These are phyloP conservation scores for Stegana nigrithorax DNA, from an alignment of 2,888 invertebrate species.

Conservation along the genomic window DNA sequence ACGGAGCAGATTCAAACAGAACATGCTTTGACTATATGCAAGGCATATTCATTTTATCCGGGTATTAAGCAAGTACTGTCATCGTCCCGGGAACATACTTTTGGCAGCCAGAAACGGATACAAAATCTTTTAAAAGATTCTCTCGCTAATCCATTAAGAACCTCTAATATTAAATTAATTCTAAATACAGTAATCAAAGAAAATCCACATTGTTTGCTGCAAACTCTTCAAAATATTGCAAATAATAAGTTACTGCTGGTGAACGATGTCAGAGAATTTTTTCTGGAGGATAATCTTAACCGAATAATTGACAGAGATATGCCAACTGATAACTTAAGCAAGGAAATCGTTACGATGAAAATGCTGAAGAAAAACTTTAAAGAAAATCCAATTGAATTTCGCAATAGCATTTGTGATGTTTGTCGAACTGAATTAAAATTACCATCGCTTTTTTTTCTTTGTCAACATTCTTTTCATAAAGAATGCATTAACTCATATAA, in stretches of 20 bases:
- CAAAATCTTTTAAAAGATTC: too few relatives aligned
- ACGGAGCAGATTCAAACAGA: conserved; percentile 28
- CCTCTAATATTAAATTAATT: too few relatives aligned
- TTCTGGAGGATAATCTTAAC: conserved; percentile 26
- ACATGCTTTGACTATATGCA: conserved; percentile 34
- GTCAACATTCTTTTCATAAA: conserved; percentile 55
- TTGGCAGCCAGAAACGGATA: too few relatives aligned
- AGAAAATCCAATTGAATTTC: conserved; percentile 51
- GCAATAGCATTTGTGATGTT: conserved; percentile 47
- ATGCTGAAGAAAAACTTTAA: conserved; percentile 27
- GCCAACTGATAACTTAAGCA: conserved; percentile 24
- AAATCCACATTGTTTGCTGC: conserved; percentile 31
- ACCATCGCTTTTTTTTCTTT: conserved; percentile 47
- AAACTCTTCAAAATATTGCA: conserved; percentile 32
- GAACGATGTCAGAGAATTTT: conserved; percentile 29
- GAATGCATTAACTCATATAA: conserved; percentile 39
- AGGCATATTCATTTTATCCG: conserved; percentile 30
- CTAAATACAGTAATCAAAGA: too few relatives aligned
- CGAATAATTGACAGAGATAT: background rate
- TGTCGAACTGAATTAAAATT: conserved; percentile 42
- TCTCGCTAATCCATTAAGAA: too few relatives aligned
- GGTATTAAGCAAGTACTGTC: background rate
- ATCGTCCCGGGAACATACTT: too few relatives aligned
- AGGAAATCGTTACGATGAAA: conserved; percentile 23
- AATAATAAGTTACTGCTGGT: conserved; percentile 17